phyloP scores from a whole-genome alignment of 2,797 vertebrate species.

The Falco columbarius region DNA sequence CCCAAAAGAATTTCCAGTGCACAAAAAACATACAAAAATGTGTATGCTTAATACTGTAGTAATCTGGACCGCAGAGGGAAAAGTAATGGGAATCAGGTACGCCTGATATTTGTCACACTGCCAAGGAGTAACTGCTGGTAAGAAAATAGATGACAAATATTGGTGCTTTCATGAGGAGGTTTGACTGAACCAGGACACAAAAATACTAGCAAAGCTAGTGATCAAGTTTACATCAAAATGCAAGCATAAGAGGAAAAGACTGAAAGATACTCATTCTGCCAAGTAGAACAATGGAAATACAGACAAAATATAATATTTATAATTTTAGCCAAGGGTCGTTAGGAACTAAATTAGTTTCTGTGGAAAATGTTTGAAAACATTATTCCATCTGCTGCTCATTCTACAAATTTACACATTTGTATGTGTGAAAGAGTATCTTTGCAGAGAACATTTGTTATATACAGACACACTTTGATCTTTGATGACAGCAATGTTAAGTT shows the following conservation, averaged over 20 bases:
- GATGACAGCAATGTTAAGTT: not conserved
- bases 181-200: not conserved
- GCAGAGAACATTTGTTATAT: not conserved
- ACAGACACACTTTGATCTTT: not conserved
- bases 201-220: not conserved
- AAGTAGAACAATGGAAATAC: not conserved
- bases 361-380: not conserved
- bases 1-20: not conserved
- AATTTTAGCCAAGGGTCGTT: not conserved
- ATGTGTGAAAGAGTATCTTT: not conserved
- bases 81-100: not conserved
- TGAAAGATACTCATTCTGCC: not conserved
- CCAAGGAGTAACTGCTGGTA: not conserved
- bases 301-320: not conserved
- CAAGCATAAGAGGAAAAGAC: not conserved
- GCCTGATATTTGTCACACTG: not conserved
- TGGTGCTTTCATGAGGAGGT: not conserved
- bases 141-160: not conserved
- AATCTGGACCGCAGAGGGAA: not conserved
- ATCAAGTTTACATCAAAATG: not conserved
- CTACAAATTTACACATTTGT: not conserved
- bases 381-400: not conserved
- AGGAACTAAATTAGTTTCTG: not conserved
- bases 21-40: not conserved
- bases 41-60: not conserved